phyloP scores from a whole-genome alignment of 2,888 invertebrate species.

The Rambutsinella grinnellia region DNA sequence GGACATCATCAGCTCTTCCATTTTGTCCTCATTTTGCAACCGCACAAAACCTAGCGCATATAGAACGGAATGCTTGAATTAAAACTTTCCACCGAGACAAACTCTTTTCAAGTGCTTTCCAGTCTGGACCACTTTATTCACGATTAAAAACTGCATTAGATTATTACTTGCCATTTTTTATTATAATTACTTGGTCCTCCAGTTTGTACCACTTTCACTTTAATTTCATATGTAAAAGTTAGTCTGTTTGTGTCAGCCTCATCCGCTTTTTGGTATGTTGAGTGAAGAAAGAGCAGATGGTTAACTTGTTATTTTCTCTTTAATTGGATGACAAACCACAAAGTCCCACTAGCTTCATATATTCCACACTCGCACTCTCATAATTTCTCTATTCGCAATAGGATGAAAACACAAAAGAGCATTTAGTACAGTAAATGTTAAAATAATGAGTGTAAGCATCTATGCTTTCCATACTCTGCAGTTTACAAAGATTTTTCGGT shows the following conservation, averaged over 20 bases:
- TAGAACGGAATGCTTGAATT: not conserved
- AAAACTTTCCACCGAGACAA: too few species aligned
- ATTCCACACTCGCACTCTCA: not conserved
- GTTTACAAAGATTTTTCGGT: too few species aligned
- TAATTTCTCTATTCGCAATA: constrained; percentile 17
- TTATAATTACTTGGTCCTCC: not conserved
- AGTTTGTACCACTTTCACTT: not conserved
- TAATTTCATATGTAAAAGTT: too few species aligned
- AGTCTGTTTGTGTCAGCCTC: not conserved
- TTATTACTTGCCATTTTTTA: constrained; percentile 1
- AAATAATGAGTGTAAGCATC: constrained; percentile 25
- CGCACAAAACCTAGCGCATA: too few species aligned
- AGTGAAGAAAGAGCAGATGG: constrained; percentile 61
- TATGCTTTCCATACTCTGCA: not conserved
- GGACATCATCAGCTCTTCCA: too few species aligned
- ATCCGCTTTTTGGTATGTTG: not conserved
- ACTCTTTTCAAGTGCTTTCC: too few species aligned
- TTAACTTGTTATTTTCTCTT: constrained; percentile 65
- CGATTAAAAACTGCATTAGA: not conserved
- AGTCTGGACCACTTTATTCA: not conserved
- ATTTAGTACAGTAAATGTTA: constrained; percentile 12
- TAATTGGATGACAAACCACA: constrained; percentile 66
- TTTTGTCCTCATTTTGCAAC: too few species aligned
- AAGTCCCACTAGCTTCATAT: constrained; percentile 60
- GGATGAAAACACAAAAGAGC: not conserved